Base-by-base conservation (phyloP, 2,113 vertebrate genomes). In the Lycaon pictus region DNA sequence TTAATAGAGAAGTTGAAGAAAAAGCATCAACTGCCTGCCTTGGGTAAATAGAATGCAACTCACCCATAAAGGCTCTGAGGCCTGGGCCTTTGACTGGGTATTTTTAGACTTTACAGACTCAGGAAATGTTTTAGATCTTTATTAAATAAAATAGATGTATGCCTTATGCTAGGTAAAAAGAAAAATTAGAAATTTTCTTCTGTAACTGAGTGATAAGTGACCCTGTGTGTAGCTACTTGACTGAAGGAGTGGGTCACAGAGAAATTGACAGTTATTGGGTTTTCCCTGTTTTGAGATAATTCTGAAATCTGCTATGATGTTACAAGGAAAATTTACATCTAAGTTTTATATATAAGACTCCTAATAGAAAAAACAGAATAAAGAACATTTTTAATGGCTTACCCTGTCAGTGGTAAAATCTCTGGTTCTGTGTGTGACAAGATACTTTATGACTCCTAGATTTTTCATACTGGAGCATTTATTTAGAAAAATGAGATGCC, bases 1-100 rank as follows among this genome's bases (percentile, higher is more conserved):
- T 84, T 97, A 80, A 96, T 94, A 96, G 60, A 89, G 17, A 97
- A 96, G 17, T 1, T 93, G 86, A 60, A 60, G 9, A 43, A 62
- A 88, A 94, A 92, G 1, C 7, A 89, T 82, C 29, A 63, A 67
- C 63, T 74, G 12, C 22, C 15, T 86, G 91, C 88, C n/a, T 92
- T 29, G 71, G 94, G 95, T 92, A 98, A 98, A 92, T 53, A 95
- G 88, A 94, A 77, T 56, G 16, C 25, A 97, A 4, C 5, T 97
- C 25, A 74, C 74, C 23, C 55, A 53, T 53, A 92, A 94, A 92
- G 4, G 4, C 29, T 83, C 94, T 22, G 53, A 81, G 8, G 71
- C 25, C 20, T 9, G 0, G 56, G 35, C 6, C 48, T 95, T 79
- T 60, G 56, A 85, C 7, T 69, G 56, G 3, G 0, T 94, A 89